phyloP scores from a whole-genome alignment of 2,797 vertebrate genomes.

The Sylvia borin region DNA sequence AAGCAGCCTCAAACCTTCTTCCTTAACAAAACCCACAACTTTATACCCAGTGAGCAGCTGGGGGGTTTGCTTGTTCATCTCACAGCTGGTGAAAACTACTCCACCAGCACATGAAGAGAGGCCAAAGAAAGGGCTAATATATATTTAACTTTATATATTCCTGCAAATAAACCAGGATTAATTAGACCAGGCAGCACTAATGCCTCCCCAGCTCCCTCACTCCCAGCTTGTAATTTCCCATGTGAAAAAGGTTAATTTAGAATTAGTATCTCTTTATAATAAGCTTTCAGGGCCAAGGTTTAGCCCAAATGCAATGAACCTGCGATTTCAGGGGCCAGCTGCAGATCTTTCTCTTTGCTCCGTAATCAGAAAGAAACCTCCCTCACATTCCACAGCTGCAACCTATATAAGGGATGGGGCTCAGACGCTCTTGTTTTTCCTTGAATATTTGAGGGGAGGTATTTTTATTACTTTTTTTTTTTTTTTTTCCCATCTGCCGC shows the following conservation, averaged over 20 bases:
- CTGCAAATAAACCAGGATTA: not conserved
- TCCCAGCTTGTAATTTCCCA: not conserved
- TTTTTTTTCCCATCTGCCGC: not conserved
- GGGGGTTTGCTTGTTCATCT: not conserved
- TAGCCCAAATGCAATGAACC: not conserved
- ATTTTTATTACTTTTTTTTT: too few species aligned
- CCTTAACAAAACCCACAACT: fast-evolving
- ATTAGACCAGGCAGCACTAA: not conserved
- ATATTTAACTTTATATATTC: not conserved
- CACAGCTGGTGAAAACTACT: not conserved
- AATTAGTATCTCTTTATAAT: not conserved
- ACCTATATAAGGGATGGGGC: constrained; percentile 66
- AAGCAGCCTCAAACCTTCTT: not conserved
- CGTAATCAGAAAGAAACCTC: constrained; percentile 33
- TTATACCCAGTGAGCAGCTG: fast-evolving
- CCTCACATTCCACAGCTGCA: constrained; percentile 53
- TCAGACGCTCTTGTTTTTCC: not conserved
- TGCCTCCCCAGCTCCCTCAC: not conserved
- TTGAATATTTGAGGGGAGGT: constrained; percentile 5
- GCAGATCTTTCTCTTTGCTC: not conserved
- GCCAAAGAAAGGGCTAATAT: not conserved
- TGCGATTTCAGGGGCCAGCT: constrained; percentile 40
- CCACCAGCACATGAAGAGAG: fast-evolving
- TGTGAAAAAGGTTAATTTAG: not conserved
- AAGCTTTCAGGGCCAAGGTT: not conserved